Evolutionary conservation across 1,140 invertebrate species (phyloP).

Genomic region (Drosophila ogumai): DNA sequence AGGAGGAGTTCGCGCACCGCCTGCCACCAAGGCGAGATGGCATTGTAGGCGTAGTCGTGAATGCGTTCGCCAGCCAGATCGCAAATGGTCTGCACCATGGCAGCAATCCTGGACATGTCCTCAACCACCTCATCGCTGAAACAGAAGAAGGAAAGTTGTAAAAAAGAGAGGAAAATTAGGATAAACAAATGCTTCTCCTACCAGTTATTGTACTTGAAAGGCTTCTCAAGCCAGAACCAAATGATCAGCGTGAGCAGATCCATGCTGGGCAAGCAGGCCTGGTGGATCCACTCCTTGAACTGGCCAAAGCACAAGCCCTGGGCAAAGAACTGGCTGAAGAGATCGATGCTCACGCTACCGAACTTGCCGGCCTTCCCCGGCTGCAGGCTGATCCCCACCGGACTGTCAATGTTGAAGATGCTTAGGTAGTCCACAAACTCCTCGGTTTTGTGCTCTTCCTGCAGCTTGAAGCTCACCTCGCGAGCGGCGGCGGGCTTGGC

Average conservation of each 20-base stretch:
- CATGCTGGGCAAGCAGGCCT: slow-evolving; percentile 59
- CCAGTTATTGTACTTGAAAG: slow-evolving; percentile 76
- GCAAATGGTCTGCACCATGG: slow-evolving; percentile 70
- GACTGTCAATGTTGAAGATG: slow-evolving; percentile 68
- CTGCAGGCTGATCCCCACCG: slow-evolving; percentile 48
- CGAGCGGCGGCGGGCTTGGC: slow-evolving; percentile 31
- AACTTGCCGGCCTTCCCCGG: slow-evolving; percentile 54
- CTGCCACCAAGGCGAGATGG: slow-evolving; percentile 91
- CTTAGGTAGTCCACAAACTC: slow-evolving; percentile 78
- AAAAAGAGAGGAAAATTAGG: neutral
- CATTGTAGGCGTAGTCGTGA: slow-evolving; percentile 87
- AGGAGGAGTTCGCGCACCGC: slow-evolving; percentile 89
- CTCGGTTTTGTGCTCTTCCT: slow-evolving; percentile 53
- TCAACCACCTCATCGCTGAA: slow-evolving; percentile 78
- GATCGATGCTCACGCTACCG: slow-evolving; percentile 64
- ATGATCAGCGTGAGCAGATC: slow-evolving; percentile 76
- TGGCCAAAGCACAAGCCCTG: slow-evolving; percentile 61
- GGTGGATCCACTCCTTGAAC: slow-evolving; percentile 62
- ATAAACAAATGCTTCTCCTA: slow-evolving; percentile 4
- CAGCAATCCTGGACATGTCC: slow-evolving; percentile 80
- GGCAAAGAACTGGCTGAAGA: slow-evolving; percentile 70
- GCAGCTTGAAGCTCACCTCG: slow-evolving; percentile 65
- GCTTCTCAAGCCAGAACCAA: slow-evolving; percentile 80
- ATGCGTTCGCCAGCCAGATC: slow-evolving; percentile 73
- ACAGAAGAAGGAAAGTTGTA: neutral